Conservation (phyloP, 1,140 invertebrate genomes). For the Ceratosolen fusciceps region DNA sequence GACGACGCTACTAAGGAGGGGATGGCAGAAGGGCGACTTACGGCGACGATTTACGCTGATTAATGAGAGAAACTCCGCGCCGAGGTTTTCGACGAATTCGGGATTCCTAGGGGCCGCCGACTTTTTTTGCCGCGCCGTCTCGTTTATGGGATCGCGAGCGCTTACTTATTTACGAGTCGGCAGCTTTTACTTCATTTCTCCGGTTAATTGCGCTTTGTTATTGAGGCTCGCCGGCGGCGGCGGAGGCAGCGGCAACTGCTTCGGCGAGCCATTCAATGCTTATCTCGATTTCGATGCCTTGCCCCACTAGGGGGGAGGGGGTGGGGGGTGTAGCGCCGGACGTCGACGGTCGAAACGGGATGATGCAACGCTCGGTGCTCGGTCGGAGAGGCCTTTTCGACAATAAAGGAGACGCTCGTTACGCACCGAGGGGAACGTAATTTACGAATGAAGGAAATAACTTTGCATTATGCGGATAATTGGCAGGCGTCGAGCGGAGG, state of each 20-base stretch:
- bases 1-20: too few relatives aligned
- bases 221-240: too few relatives aligned
- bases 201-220: neutral
- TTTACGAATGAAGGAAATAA: neutral
- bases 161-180: neutral
- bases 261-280: too few relatives aligned
- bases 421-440: neutral
- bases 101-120: neutral
- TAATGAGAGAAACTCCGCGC: slow-evolving; percentile 11
- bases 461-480: neutral
- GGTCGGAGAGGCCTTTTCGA: neutral
- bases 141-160: too few relatives aligned
- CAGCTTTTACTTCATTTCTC: neutral
- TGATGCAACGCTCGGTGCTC: too few relatives aligned
- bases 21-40: neutral
- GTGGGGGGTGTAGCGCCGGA: too few relatives aligned
- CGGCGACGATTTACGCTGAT: neutral
- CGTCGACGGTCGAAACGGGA: neutral
- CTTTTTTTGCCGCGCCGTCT: too few relatives aligned
- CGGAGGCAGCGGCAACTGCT: neutral
- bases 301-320: too few relatives aligned
- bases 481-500: neutral
- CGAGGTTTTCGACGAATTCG: neutral
- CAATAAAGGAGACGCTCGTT: neutral
- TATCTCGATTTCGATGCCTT: neutral